These are phyloP conservation scores for Drosophila limbata DNA, from an alignment of 2,888 invertebrate genomes.

Conservation along the genomic window DNA sequence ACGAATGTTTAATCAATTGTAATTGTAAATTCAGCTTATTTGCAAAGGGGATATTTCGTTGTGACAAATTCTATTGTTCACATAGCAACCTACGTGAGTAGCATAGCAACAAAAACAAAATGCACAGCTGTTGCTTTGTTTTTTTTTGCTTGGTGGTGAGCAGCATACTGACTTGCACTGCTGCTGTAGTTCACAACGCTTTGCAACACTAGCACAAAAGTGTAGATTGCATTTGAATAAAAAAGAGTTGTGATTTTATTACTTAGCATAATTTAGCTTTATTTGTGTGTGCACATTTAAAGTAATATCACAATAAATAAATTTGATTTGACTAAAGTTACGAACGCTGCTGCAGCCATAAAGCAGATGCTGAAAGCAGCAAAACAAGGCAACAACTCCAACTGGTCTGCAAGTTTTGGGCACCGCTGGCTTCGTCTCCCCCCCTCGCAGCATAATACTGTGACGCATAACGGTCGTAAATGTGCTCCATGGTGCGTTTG, in stretches of 20 bases:
- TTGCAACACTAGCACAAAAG: conserved; percentile 34
- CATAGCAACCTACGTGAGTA: conserved; percentile 55
- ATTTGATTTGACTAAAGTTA: conserved; percentile 39
- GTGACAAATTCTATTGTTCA: conserved; percentile 57
- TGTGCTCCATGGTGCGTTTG: conserved; percentile 81
- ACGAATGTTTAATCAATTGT: conserved; percentile 68
- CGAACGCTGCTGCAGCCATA: conserved; percentile 23
- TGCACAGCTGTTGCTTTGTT: conserved; percentile 45
- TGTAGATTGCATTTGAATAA: conserved; percentile 4
- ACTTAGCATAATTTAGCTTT: conserved; percentile 50
- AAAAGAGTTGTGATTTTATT: conserved; percentile 15
- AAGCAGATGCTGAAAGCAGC: conserved; percentile 16
- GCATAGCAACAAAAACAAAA: conserved; percentile 65
- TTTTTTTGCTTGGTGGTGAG: conserved; percentile 12
- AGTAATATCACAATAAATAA: conserved; percentile 76
- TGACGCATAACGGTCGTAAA: conserved; percentile 78
- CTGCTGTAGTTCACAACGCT: not conserved
- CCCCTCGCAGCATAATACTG: conserved; percentile 65
- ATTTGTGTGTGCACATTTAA: conserved; percentile 51
- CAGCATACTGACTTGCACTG: conserved; percentile 34
- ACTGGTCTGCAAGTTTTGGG: conserved; percentile 8
- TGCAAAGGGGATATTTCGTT: conserved; percentile 47
- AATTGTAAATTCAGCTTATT: conserved; percentile 51
- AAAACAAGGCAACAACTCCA: conserved; percentile 12
- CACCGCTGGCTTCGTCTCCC: conserved; percentile 35